Conservation (phyloP, 2,797 vertebrate species). For the Peromyscus aztecus region DNA sequence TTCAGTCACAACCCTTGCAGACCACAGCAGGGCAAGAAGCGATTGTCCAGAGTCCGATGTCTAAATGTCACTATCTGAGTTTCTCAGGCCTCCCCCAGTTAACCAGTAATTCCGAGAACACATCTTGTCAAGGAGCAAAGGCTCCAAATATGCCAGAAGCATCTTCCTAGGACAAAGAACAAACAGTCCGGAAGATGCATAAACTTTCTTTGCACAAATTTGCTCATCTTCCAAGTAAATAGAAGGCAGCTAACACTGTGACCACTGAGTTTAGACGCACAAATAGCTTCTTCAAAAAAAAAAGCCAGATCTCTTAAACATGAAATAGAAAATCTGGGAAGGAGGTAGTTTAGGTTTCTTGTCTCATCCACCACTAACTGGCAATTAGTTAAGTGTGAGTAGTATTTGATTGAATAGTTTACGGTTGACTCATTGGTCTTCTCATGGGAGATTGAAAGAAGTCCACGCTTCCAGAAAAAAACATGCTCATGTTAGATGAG, state of each 20-base stretch:
- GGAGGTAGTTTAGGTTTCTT: background rate
- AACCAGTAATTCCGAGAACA: background rate
- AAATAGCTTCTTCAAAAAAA: conserved; percentile 15
- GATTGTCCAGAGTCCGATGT: background rate
- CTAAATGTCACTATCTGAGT: conserved; percentile 16
- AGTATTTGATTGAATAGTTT: background rate
- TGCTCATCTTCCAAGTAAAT: conserved; percentile 22
- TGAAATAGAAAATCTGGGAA: background rate
- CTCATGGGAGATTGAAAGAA: conserved; percentile 2
- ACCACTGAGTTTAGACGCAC: background rate
- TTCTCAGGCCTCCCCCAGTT: background rate
- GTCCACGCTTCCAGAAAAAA: background rate
- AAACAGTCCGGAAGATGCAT: conserved; percentile 8
- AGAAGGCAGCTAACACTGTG: background rate
- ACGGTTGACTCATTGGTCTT: background rate
- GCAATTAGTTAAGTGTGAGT: background rate
- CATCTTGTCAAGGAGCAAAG: background rate
- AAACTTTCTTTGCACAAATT: background rate
- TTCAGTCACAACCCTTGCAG: background rate
- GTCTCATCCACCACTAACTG: background rate
- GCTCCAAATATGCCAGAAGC: background rate
- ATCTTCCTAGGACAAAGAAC: background rate
- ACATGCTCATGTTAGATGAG: background rate
- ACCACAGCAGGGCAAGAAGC: conserved; percentile 19
- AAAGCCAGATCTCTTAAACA: background rate